Evolutionary conservation across 1,140 invertebrate genomes (phyloP).

Genomic region (Drosophila novamexicana): DNA sequence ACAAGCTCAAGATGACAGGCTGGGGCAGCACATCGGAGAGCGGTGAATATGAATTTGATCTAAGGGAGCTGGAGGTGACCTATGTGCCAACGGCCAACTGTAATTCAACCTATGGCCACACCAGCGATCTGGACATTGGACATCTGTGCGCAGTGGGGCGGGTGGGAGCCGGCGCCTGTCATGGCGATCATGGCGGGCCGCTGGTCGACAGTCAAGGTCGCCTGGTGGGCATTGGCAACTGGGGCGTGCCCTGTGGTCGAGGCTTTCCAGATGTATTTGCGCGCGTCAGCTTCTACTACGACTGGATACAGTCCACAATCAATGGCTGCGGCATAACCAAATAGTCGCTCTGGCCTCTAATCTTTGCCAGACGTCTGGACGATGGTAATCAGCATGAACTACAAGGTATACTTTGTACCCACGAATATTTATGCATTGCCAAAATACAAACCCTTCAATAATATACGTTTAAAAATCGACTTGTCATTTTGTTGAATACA

Average conservation of each 20-base stretch:
- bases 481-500: neutral
- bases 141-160: slow-evolving; percentile 87
- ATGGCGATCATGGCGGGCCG: slow-evolving; percentile 72
- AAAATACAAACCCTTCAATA: neutral
- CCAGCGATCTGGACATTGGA: slow-evolving; percentile 52
- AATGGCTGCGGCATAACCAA: slow-evolving; percentile 53
- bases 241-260: slow-evolving; percentile 85
- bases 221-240: slow-evolving; percentile 84
- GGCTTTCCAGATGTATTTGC: slow-evolving; percentile 86
- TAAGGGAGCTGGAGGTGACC: slow-evolving; percentile 66
- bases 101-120: slow-evolving; percentile 41
- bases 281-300: slow-evolving; percentile 73
- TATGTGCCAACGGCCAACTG: slow-evolving; percentile 57
- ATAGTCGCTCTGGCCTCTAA: slow-evolving; percentile 24
- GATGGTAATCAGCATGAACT: slow-evolving; percentile 18
- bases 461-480: neutral
- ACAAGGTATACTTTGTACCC: slow-evolving; percentile 24
- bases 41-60: slow-evolving; percentile 34
- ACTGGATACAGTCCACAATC: slow-evolving; percentile 71
- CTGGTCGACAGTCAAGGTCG: slow-evolving; percentile 62
- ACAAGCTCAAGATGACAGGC: slow-evolving; percentile 85
- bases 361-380: slow-evolving; percentile 46
- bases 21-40: slow-evolving; percentile 84
- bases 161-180: slow-evolving; percentile 84
- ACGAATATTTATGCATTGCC: slow-evolving; percentile 3